Evolutionary conservation across 2,888 invertebrate genomes (phyloP).

Genomic region (Andrena minutula): DNA sequence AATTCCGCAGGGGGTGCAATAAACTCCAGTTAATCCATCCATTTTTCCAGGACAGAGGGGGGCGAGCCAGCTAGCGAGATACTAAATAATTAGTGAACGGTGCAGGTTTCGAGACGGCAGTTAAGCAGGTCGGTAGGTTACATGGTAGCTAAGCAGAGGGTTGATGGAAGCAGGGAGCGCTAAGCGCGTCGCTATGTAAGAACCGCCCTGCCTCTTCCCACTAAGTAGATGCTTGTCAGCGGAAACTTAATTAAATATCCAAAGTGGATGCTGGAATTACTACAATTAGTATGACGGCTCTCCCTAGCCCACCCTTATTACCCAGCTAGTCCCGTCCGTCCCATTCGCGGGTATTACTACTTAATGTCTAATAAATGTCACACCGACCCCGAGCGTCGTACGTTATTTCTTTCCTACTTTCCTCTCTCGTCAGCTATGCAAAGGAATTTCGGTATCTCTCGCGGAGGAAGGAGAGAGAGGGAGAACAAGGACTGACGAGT

Average conservation of each 20-base stretch:
- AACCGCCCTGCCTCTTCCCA: slow-evolving; percentile 67
- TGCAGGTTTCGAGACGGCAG: slow-evolving; percentile 61
- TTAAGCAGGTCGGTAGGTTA: slow-evolving; percentile 73
- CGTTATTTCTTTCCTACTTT: slow-evolving; percentile 73
- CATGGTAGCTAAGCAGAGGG: slow-evolving; percentile 64
- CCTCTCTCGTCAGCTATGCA: slow-evolving; percentile 32
- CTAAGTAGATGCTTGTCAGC: slow-evolving; percentile 83
- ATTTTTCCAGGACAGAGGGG: slow-evolving; percentile 6
- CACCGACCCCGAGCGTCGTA: slow-evolving; percentile 68
- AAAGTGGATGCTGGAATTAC: slow-evolving; percentile 84
- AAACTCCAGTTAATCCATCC: slow-evolving; percentile 42
- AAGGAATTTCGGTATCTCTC: slow-evolving; percentile 57
- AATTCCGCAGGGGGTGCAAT: slow-evolving; percentile 4
- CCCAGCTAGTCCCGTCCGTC: slow-evolving; percentile 77
- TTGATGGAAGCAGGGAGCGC: slow-evolving; percentile 58
- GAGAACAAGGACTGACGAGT: slow-evolving; percentile 7
- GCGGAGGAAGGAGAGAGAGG: slow-evolving; percentile 9
- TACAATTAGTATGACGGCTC: slow-evolving; percentile 84
- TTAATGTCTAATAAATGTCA: slow-evolving; percentile 85
- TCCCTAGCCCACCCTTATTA: slow-evolving; percentile 76
- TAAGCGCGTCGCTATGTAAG: slow-evolving; percentile 68
- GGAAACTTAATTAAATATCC: slow-evolving; percentile 85
- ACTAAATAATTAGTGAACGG: slow-evolving; percentile 70
- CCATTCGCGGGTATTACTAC: slow-evolving; percentile 83
- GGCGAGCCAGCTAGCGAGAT: slow-evolving; percentile 30